Evolutionary conservation across 2,888 invertebrate species (phyloP), one percentile per base, ranked within the genome.

Genomic region (Anarsia innoxiella): DNA sequence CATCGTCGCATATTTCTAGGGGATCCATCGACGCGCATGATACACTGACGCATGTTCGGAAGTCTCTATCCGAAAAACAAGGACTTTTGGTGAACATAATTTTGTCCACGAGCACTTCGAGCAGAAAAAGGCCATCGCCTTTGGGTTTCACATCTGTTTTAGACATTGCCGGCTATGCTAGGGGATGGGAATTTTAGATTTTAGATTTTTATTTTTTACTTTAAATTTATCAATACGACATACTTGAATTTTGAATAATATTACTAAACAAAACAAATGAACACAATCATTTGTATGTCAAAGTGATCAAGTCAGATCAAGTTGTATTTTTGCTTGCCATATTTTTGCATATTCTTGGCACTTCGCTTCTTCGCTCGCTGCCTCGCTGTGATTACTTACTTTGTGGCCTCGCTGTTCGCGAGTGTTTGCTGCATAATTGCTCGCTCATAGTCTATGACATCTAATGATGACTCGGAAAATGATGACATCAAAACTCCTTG

Each of bases 21-120:
- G 88, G 82, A 0, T 87, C 87, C 28, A 90, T 80, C 36, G 86
- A 76, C 19, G 87, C 69, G 45, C 89, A 88, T 56, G 87, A 83
- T 47, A 90, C 87, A 9, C 83, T 87, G 1, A 90, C 87, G 56
- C 89, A 90, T 10, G 88, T 90, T 56, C 86, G 86, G 16, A 84
- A 80, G 42, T 76, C 73, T 43, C 70, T 75, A 45, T 84, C 83
- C 11, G 77, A 66, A 44, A 82, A 77, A 49, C 80, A 78, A 12
- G 82, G 82, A 42, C 66, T 74, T 51, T 75, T 77, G 2, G 56
- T 41, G 44, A 85, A 79, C 31, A 69, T 51, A 10, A 85, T 60
- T 50, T 79, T 85, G 45, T 89, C 89, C 10, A 90, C 84, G 6
- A 90, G 70, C 50, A 90, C 89, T 60, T 91, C 90, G 33, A 90